Evolutionary conservation across 2,797 vertebrate genomes (phyloP), one percentile per base, ranked within the genome.

Genomic region (Arnoldichthys spilopterus): DNA sequence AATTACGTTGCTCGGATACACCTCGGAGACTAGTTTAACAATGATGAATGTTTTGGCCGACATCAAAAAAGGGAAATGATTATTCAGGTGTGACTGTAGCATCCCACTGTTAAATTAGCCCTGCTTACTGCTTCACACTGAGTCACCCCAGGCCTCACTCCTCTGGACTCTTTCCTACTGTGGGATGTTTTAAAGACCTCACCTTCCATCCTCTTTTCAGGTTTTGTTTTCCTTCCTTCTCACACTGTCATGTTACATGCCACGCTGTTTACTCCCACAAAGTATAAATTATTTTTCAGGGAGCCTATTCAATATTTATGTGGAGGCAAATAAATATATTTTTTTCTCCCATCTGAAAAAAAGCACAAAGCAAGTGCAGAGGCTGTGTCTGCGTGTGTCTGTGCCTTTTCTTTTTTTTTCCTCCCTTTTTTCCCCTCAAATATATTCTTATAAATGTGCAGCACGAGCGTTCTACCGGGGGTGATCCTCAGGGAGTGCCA

Each of bases 381-480:
- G 64, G 64, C 74, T 81, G 34, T 75, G 67, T 74, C 74, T 76
- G 58, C 13, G 18, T 68, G 63, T 63, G 78, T 59, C 71, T 75
- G 53, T 72, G 76, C 53, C 71, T 72, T 45, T 74, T 45, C 70
- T 53, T 45, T 79, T 68, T 76, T 71, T 30, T 16, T n/a, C 13
- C 12, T 24, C 40, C 15, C 26, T 22, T 37, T 43, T 59, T 24
- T 0, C 12, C 34, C 22, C 43, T 37, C 43, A 72, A 81, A 77
- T 75, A 53, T 64, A 66, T 85, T 86, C 77, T 87, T 68, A 59
- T 79, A n/a, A 90, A 86, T 86, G 81, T 92, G 89, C 90, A 86
- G 85, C 89, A 86, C 79, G 81, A 91, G 89, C 86, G 85, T 79
- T 86, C 86, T 89, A 88, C 85, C 85, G 87, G 88, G 87, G 84